A percentile compares a stretch with the other conserved stretches of the same genome.
Conservation (phyloP, 2,888 invertebrate genomes). For the Andrena praecox region DNA sequence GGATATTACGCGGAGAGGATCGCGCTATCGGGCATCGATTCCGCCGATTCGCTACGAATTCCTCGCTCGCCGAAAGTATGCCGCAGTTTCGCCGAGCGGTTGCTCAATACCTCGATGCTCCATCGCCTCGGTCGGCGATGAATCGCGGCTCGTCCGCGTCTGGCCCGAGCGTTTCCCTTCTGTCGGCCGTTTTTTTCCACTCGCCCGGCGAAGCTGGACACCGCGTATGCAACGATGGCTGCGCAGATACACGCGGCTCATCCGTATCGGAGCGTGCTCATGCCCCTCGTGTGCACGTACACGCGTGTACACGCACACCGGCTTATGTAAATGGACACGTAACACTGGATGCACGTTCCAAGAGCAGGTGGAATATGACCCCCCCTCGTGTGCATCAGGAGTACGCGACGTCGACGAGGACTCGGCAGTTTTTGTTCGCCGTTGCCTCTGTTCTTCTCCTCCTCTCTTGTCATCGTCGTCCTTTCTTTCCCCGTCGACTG, state of each 20-base stretch:
- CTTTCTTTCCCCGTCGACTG: constrained; percentile 9
- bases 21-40: neutral
- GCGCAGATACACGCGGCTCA: constrained; percentile 45
- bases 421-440: constrained; percentile 48
- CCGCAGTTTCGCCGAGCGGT: constrained; percentile 6
- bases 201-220: constrained; percentile 45
- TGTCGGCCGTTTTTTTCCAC: constrained; percentile 25
- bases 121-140: neutral
- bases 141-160: constrained; percentile 7
- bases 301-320: constrained; percentile 33
- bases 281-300: constrained; percentile 28
- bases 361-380: constrained; percentile 72
- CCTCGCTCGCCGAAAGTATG: neutral
- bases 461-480: constrained; percentile 1
- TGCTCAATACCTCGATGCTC: constrained; percentile 19
- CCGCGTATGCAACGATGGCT: constrained; percentile 51
- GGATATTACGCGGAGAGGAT: neutral
- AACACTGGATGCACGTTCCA: constrained; percentile 74
- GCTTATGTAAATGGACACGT: constrained; percentile 79
- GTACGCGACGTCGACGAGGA: constrained; percentile 44
- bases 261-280: constrained; percentile 45
- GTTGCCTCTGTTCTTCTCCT: constrained; percentile 25
- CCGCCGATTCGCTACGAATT: neutral
- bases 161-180: constrained; percentile 15
- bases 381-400: constrained; percentile 47